A percentile compares a stretch with the other conserved stretches of the same genome.
Evolutionary conservation across 2,797 vertebrate species (phyloP).

Genomic region (Gadopsis marmoratus): DNA sequence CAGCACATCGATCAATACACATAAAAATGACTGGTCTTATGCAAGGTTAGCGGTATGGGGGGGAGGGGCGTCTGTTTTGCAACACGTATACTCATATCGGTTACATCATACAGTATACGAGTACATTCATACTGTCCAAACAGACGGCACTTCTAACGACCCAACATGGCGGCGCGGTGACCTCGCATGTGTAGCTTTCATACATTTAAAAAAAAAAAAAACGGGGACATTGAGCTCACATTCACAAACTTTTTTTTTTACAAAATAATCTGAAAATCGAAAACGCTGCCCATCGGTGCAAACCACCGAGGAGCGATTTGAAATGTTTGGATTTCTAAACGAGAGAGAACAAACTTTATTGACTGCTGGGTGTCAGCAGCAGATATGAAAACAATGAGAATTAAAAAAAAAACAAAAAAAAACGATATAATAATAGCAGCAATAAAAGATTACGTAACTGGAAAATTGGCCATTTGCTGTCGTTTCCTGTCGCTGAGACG

Average conservation of each 20-base stretch:
- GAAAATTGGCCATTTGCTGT: slow-evolving; percentile 34
- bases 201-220: slow-evolving; percentile 1
- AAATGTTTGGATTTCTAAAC: neutral
- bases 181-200: slow-evolving; percentile 45
- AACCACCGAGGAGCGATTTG: neutral
- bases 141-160: slow-evolving; percentile 39
- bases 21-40: slow-evolving; percentile 67
- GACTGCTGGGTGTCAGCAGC: slow-evolving; percentile 9
- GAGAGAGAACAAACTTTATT: neutral
- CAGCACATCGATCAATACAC: slow-evolving; percentile 66
- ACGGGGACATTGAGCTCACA: slow-evolving; percentile 26
- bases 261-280: slow-evolving; percentile 21
- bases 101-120: slow-evolving; percentile 54
- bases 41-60: slow-evolving; percentile 56
- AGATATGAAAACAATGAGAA: neutral
- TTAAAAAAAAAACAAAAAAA: slow-evolving; percentile 8
- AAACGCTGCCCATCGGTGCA: slow-evolving; percentile 20
- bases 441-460: slow-evolving; percentile 22
- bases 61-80: slow-evolving; percentile 50
- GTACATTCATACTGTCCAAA: slow-evolving; percentile 49
- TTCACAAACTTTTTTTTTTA: neutral
- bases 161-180: slow-evolving; percentile 50
- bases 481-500: slow-evolving; percentile 44
- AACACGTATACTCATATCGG: slow-evolving; percentile 58
- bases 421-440: slow-evolving; percentile 13